Percentiles rank a stretch among this genome's conserved stretches.
These are phyloP conservation scores for Lutraria rhynchaena DNA, from an alignment of 1,140 invertebrate species.

Conservation along the genomic window DNA sequence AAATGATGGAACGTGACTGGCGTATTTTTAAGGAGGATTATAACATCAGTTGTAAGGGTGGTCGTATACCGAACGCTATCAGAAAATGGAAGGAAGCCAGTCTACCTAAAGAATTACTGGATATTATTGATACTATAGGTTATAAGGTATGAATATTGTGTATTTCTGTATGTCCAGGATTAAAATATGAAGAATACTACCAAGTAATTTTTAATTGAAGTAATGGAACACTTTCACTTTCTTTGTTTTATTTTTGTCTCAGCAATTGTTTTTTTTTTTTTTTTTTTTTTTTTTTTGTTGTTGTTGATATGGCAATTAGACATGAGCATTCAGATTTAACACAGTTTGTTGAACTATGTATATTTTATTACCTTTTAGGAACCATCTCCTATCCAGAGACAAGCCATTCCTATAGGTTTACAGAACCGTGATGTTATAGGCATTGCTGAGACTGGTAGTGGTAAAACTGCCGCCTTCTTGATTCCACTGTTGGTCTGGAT, in stretches of 20 bases:
- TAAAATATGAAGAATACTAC: too few species aligned
- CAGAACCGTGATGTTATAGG: conserved; percentile 99
- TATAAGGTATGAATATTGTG: conserved; percentile 92
- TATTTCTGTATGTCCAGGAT: too few species aligned
- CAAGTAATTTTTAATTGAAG: too few species aligned
- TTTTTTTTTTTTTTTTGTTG: too few species aligned
- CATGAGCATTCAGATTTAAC: too few species aligned
- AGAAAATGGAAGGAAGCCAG: conserved; percentile 96
- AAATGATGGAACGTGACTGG: conserved; percentile 99
- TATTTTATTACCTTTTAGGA: conserved; percentile 84
- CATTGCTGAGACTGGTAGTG: conserved; percentile 98
- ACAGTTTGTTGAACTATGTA: not conserved
- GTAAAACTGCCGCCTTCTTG: conserved; percentile 99
- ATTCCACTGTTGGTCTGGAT: conserved; percentile 99
- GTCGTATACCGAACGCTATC: conserved; percentile 97
- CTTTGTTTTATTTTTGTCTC: too few species aligned
- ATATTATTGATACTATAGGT: conserved; percentile 97
- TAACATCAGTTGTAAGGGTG: conserved; percentile 99
- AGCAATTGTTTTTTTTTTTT: too few species aligned
- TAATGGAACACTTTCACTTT: too few species aligned
- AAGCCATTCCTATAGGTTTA: conserved; percentile 99
- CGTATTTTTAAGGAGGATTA: conserved; percentile 99
- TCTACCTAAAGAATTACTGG: conserved; percentile 95
- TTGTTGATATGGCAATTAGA: too few species aligned
- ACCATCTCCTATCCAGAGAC: conserved; percentile 99